Evolutionary conservation across 2,797 vertebrate genomes (phyloP), one percentile per base, ranked within the genome.

Genomic region (Philypnodon macrostomus): DNA sequence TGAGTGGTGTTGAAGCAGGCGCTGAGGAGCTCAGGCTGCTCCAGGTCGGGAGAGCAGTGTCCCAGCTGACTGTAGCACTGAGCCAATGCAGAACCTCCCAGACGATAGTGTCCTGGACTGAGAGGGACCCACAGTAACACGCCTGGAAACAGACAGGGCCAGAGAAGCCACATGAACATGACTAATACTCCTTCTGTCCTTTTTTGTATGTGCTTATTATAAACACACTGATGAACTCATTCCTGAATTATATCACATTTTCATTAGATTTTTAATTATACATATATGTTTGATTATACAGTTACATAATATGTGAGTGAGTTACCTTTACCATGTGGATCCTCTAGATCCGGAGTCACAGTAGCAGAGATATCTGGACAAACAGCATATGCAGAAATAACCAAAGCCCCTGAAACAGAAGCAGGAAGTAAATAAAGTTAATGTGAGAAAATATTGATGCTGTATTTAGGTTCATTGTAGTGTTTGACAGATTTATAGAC

Each of bases 311-410:
- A 21, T 13, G 5, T 7, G 9, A 37, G 6, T 13, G n/a, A 39
- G 19, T 23, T 16, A 96, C 95, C 94, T 87, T 82, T 84, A 16
- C 87, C 91, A 26, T 89, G 70, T 4, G 94, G 92, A 67, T 88
- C 77, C 61, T 97, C 91, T 7, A 98, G 92, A 73, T 98, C 95
- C 0, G 95, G 95, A 0, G 94, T 96, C 50, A 97, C 87, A 0
- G 94, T 98, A 70, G 92, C 92, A 1, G 90, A 94, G 78, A 98
- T 91, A 68, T 97, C 94, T 7, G 93, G 93, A 59, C 94, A 96
- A 26, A 94, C 90, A 0, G 94, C 94, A 9, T 98, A 98, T 4
- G 91, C 89, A 0, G 95, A 98, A 75, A 98, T 91, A 42, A 98
- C 95, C 67, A 97, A 78, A 0, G 94, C 89, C 6, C 95, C 95